These are phyloP conservation scores for Bursaphelenchus mucronatus DNA, from an alignment of 1,140 invertebrate species.

Conservation along the genomic window DNA sequence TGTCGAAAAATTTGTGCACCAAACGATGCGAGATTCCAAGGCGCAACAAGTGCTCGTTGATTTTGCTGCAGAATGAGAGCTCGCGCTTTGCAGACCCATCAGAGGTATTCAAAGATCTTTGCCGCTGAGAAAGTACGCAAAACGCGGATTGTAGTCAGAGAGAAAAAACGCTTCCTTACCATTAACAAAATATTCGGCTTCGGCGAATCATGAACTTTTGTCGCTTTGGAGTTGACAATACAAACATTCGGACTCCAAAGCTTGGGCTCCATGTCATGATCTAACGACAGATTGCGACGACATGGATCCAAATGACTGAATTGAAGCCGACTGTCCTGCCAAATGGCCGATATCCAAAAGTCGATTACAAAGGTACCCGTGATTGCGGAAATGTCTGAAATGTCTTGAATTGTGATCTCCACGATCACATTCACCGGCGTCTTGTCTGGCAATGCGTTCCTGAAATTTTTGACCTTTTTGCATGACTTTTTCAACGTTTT, in stretches of 20 bases:
- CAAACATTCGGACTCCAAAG: constrained; percentile 58
- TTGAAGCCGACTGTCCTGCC: constrained; percentile 51
- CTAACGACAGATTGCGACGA: constrained; percentile 53
- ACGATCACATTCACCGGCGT: constrained; percentile 53
- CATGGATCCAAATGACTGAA: constrained; percentile 56
- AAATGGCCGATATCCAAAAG: constrained; percentile 60
- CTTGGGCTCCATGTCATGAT: constrained; percentile 60
- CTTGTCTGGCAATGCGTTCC: constrained; percentile 60
- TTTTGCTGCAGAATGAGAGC: too few relatives aligned
- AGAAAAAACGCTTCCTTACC: constrained; percentile 39
- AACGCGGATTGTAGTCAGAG: too few relatives aligned
- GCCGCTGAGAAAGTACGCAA: too few relatives aligned
- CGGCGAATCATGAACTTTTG: constrained; percentile 57
- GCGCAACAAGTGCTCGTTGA: too few relatives aligned
- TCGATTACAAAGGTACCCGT: constrained; percentile 60
- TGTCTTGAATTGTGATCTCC: constrained; percentile 60
- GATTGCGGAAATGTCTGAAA: constrained; percentile 56
- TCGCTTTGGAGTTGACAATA: constrained; percentile 56
- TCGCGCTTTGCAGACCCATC: too few relatives aligned
- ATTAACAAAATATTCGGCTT: constrained; percentile 60
- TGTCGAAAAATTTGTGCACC: too few relatives aligned
- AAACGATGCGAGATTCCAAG: too few relatives aligned
- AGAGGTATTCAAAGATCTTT: too few relatives aligned
- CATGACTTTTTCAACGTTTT: neutral
- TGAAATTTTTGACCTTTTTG: constrained; percentile 32